Evolutionary conservation across 2,113 vertebrate species (phyloP).

Genomic region (Suricata suricatta): DNA sequence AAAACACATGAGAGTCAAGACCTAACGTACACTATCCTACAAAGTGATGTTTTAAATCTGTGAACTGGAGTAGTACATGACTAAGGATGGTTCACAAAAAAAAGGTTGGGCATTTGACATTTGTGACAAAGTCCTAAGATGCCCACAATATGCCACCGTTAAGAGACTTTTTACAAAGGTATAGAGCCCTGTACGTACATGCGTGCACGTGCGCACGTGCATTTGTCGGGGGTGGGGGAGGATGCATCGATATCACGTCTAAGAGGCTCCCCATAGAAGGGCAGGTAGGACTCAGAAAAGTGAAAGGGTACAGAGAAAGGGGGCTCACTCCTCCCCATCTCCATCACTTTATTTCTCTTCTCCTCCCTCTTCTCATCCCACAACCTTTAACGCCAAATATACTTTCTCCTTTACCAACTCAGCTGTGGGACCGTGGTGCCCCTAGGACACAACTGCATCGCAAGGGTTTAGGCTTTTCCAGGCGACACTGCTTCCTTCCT

Average conservation of each 20-base stretch:
- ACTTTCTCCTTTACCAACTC: not conserved
- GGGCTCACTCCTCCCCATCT: not conserved
- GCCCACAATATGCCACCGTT: not conserved
- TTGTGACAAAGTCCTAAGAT: not conserved
- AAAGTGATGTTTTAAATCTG: not conserved
- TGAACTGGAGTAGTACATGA: not conserved
- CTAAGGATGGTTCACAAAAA: not conserved
- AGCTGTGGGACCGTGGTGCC: not conserved
- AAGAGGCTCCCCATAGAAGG: not conserved
- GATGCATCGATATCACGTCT: not conserved
- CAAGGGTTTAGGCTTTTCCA: not conserved
- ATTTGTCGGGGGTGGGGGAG: not conserved
- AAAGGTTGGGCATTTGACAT: not conserved
- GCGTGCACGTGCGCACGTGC: fast-evolving
- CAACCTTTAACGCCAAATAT: not conserved
- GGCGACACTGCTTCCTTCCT: not conserved
- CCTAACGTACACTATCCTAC: not conserved
- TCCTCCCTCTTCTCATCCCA: not conserved
- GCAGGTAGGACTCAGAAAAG: not conserved
- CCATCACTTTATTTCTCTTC: not conserved
- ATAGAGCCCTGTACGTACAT: not conserved
- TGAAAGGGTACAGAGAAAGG: not conserved
- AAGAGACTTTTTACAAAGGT: not conserved
- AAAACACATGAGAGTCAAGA: not conserved
- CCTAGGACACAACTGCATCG: not conserved